These are phyloP conservation scores for Rotaria magnacalcarata DNA, from an alignment of 2,888 invertebrate species.

Conservation along the genomic window DNA sequence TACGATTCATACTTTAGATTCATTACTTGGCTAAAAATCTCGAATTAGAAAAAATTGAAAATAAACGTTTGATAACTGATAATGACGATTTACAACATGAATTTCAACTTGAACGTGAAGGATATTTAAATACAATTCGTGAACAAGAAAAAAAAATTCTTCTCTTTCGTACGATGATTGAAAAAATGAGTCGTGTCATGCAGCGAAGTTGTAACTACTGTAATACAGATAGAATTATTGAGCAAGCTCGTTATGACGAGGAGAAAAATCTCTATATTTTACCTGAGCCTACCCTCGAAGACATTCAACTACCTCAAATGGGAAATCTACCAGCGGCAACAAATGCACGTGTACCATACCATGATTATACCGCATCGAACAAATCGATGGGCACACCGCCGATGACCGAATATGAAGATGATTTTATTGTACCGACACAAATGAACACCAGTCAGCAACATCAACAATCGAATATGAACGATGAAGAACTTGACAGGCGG, in stretches of 20 bases:
- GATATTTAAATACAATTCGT: conserved; percentile 75
- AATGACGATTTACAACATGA: conserved; percentile 74
- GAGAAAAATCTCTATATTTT: conserved; percentile 70
- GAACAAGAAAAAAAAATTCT: conserved; percentile 70
- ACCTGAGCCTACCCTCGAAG: conserved; percentile 67
- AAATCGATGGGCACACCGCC: not conserved
- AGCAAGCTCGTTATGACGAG: conserved; percentile 70
- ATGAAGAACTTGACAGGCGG: not conserved
- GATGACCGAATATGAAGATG: not conserved
- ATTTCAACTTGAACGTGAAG: conserved; percentile 75
- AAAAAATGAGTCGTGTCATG: conserved; percentile 66
- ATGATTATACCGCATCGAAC: not conserved
- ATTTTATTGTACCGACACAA: not conserved
- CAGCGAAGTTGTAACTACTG: conserved; percentile 72
- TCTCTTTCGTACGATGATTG: conserved; percentile 62
- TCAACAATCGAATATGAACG: not conserved
- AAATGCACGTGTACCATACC: not conserved
- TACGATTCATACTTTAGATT: not conserved
- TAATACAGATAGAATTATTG: conserved; percentile 69
- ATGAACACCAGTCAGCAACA: not conserved
- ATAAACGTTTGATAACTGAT: conserved; percentile 69
- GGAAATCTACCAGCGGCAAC: not conserved
- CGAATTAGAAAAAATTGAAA: conserved; percentile 68
- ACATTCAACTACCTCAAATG: conserved; percentile 66
- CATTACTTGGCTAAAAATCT: conserved; percentile 69